These are phyloP conservation scores for Arctopsyche grandis DNA, from an alignment of 1,140 invertebrate genomes.

Conservation along the genomic window DNA sequence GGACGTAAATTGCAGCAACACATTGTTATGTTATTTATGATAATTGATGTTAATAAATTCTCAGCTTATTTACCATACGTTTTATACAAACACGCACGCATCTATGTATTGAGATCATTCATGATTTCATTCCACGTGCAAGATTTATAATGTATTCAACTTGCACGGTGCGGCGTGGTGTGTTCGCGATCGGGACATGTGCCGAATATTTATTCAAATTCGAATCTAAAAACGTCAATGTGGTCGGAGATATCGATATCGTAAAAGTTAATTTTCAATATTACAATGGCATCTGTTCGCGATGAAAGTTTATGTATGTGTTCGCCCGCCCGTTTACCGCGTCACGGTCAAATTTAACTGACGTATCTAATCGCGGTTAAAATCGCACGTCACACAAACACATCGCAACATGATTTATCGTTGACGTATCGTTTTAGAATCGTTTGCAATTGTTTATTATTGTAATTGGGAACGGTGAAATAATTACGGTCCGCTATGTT, in stretches of 20 bases:
- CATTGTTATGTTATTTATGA: conserved; percentile 28
- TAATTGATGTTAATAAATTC: conserved; percentile 27
- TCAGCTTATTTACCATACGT: conserved; percentile 13
- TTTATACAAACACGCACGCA: conserved; percentile 18
- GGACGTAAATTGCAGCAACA: background rate
- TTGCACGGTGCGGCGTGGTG: no score
- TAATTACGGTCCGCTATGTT: background rate
- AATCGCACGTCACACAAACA: background rate
- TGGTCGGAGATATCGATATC: background rate
- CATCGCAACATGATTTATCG: background rate
- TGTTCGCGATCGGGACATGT: background rate
- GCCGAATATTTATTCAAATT: conserved; percentile 2
- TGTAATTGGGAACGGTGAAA: background rate
- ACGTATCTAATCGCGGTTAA: background rate
- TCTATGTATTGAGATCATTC: conserved; percentile 21
- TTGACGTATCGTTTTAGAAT: background rate
- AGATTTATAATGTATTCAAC: conserved; percentile 1
- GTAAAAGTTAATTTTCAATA: background rate
- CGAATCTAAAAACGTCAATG: background rate
- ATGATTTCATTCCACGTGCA: background rate
- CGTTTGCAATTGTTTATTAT: background rate
- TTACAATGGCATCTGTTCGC: background rate
- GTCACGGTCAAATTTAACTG: conserved; percentile 7
- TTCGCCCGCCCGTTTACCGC: background rate
- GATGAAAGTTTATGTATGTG: no score